phyloP scores from a whole-genome alignment of 2,888 invertebrate genomes.

The Ligdia adustata region DNA sequence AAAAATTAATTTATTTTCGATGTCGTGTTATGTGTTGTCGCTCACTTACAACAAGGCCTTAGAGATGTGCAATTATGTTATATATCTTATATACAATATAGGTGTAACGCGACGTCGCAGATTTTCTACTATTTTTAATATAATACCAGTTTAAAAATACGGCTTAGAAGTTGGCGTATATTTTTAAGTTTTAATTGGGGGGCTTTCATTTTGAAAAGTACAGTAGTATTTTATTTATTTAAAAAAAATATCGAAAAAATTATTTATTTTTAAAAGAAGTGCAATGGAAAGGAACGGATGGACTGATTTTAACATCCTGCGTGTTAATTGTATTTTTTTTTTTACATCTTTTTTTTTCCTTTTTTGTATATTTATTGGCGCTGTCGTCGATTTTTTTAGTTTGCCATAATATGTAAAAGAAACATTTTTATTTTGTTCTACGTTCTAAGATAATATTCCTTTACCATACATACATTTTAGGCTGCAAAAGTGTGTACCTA shows the following conservation, averaged over 20 bases:
- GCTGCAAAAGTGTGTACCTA: constrained; percentile 81
- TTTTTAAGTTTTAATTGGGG: constrained; percentile 42
- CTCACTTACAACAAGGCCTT: too few relatives aligned
- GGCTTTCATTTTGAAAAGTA: constrained; percentile 44
- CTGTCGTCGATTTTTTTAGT: constrained; percentile 54
- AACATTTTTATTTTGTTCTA: constrained; percentile 57
- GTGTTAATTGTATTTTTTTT: constrained; percentile 49
- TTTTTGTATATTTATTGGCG: constrained; percentile 48
- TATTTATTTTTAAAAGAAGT: constrained; percentile 61
- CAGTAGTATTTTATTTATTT: constrained; percentile 43
- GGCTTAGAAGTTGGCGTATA: constrained; percentile 48
- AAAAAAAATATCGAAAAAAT: constrained; percentile 46
- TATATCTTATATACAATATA: constrained; percentile 40
- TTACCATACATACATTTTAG: constrained; percentile 54
- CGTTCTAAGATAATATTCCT: constrained; percentile 53
- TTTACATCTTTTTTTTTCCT: constrained; percentile 35
- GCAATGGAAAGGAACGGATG: constrained; percentile 73
- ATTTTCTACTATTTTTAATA: constrained; percentile 56
- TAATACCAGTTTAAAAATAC: constrained; percentile 48
- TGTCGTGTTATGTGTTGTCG: too few relatives aligned
- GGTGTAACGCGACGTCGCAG: constrained; percentile 40
- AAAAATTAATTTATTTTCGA: too few relatives aligned
- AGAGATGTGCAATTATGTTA: constrained; percentile 40
- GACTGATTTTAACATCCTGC: constrained; percentile 76
- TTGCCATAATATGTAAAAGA: constrained; percentile 48